A percentile compares a stretch with the other conserved stretches of the same genome.
Conservation (phyloP, 2,888 invertebrate species). For the Brachypterus glaber region DNA sequence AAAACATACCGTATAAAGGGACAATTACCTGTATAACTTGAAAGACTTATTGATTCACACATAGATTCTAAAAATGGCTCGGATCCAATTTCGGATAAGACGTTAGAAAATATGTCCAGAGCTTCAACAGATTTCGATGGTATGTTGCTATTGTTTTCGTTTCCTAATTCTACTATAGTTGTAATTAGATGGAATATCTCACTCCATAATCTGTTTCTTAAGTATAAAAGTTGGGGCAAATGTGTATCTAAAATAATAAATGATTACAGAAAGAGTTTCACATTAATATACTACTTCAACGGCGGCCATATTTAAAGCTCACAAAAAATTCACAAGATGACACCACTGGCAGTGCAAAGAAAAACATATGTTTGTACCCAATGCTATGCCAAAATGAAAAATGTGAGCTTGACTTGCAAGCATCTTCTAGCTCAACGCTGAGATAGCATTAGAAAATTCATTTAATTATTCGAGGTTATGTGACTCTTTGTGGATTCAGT, state of each 20-base stretch:
- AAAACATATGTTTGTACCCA: no score
- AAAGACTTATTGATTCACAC: slow-evolving; percentile 33
- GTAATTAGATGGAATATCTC: slow-evolving; percentile 42
- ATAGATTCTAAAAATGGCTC: slow-evolving; percentile 33
- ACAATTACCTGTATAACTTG: slow-evolving; percentile 29
- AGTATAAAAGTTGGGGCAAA: slow-evolving; percentile 35
- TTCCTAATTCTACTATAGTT: slow-evolving; percentile 30
- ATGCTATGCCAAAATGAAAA: no score
- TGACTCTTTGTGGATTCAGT: no score
- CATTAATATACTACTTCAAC: no score
- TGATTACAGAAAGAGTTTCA: no score
- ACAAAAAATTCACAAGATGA: no score
- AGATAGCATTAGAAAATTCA: no score
- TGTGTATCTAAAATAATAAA: slow-evolving; percentile 32
- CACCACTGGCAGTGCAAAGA: no score
- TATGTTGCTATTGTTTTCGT: slow-evolving; percentile 15
- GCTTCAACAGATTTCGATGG: slow-evolving; percentile 21
- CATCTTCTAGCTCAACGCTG: no score
- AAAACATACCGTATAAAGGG: slow-evolving; percentile 1
- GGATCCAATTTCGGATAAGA: slow-evolving; percentile 24
- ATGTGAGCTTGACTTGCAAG: no score
- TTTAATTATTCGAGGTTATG: no score
- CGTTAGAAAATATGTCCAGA: slow-evolving; percentile 22
- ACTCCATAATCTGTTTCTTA: slow-evolving; percentile 44
- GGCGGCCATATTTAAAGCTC: no score